Evolutionary conservation across 1,140 invertebrate species (phyloP).

Genomic region (Lucilia cuprina): DNA sequence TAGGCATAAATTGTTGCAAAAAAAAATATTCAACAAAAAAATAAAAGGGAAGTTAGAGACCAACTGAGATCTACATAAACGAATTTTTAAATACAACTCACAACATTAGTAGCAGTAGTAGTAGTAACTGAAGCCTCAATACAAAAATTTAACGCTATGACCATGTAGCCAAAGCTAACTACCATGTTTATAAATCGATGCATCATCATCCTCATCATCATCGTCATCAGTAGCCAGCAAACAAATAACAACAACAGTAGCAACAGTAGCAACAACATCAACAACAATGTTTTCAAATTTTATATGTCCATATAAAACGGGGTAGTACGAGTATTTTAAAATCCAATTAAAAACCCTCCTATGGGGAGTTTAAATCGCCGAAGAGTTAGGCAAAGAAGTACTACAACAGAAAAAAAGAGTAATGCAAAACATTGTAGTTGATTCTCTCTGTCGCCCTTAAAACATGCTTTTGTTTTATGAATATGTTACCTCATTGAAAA

Average conservation of each 20-base stretch:
- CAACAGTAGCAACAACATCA: not conserved
- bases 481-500: not conserved
- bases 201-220: constrained; percentile 31
- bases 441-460: not conserved
- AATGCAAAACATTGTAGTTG: not conserved
- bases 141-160: not conserved
- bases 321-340: constrained; percentile 38
- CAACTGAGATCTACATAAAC: constrained; percentile 7
- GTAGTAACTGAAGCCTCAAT: not conserved
- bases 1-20: not conserved
- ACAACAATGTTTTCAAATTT: constrained; percentile 1
- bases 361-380: constrained; percentile 39
- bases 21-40: not conserved
- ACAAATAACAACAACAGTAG: not conserved
- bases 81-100: not conserved
- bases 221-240: constrained; percentile 12
- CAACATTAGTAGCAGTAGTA: not conserved
- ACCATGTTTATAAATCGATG: constrained; percentile 33
- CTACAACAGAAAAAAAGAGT: not conserved
- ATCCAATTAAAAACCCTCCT: constrained; percentile 39
- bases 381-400: not conserved
- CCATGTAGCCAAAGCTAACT: constrained; percentile 3
- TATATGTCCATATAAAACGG: not conserved
- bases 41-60: not conserved
- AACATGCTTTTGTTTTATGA: not conserved